Evolutionary conservation across 2,797 vertebrate species (phyloP), one percentile per base, ranked within the genome.

Genomic region (Syngnathus acus): DNA sequence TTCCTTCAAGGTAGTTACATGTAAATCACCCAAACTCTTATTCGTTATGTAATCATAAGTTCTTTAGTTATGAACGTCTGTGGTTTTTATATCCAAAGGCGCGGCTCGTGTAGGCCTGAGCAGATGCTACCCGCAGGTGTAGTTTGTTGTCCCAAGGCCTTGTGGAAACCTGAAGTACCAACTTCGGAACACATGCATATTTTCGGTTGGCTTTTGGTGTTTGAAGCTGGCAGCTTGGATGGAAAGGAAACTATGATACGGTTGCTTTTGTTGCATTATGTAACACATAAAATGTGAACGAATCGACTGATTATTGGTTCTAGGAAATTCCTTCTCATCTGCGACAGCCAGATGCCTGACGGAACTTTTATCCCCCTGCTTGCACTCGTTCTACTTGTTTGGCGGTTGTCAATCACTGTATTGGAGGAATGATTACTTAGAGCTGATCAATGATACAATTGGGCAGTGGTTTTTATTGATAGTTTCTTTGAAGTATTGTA

Each of bases 131-230:
- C 26, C 10, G 19, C 6, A 57, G 32, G 55, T 58, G 26, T 51
- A 51, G 55, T 58, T 59, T 58, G 37, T 58, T 59, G 9, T n/a
- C 57, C 57, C 17, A 59, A 59, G 37, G 17, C 37, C 37, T 59
- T 59, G 37, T 9, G 3, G 57, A 6, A 59, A 59, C 37, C 57
- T n/a, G 37, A 59, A 39, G 9, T 39, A 59, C 13, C 17, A 40
- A n/a, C 37, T 39, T 9, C 19, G 9, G 17, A 51, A 21, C n/a
- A 10, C 16, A 10, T n/a, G 11, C 19, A 40, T 40, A 21, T 42
- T n/a, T 59, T 39, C 16, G 26, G 17, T n/a, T 61, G n/a, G 19
- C 59, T 61, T 61, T 61, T 61, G 37, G 39, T 61, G 19, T 61
- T 61, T 61, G 1, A n/a, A 60, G 8, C 16, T 48, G 16, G 43